Base-by-base conservation (phyloP, 2,888 invertebrate genomes). In the Drosophila aldrichi region DNA sequence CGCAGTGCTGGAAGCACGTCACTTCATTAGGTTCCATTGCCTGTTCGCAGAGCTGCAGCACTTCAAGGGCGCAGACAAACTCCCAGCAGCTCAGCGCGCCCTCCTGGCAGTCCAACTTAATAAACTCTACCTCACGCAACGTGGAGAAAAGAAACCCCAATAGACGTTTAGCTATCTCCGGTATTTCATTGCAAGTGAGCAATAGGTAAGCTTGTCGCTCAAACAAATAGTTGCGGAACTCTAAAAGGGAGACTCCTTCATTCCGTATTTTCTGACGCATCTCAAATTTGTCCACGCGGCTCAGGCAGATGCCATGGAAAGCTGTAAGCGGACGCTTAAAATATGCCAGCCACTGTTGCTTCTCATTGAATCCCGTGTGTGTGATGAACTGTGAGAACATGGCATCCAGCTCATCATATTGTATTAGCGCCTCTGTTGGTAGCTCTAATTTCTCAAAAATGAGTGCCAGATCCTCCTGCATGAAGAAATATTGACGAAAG, bases 371-470 rank as follows among this genome's bases (percentile, higher is more conserved):
- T 90, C 97, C 96, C n/a, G 97, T 97, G 93, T 98, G 98, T 79
- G 98, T 96, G 62, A 99, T 96, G 93, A 98, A 98, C 94, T 99
- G 98, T 2, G 98, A 98, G 93, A 99, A 98, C 81, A 99, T 95
- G 56, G 98, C 98, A 94, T 99, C 98, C 90, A 99, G 94, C 93
- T 99, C 99, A 92, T 99, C 99, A 92, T 98, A 99, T 91, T 99
- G 99, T 62, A 99, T 97, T 80, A 99, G 94, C 16, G 98, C 97
- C 93, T 99, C 98, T 80, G 98, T 98, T 90, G 97, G 96, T 76
- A 99, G 94, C 65, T 97, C 97, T 78, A 99, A 94, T 96, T 98
- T 98, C 94, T 98, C 97, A 88, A 98, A 95, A 77, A 98, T 97
- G 93, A 98, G 97, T 67, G 98, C 98, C 82, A 99, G 94, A 94